Evolutionary conservation across 2,113 vertebrate genomes (phyloP), one percentile per base, ranked within the genome.

Genomic region (Condylura cristata): DNA sequence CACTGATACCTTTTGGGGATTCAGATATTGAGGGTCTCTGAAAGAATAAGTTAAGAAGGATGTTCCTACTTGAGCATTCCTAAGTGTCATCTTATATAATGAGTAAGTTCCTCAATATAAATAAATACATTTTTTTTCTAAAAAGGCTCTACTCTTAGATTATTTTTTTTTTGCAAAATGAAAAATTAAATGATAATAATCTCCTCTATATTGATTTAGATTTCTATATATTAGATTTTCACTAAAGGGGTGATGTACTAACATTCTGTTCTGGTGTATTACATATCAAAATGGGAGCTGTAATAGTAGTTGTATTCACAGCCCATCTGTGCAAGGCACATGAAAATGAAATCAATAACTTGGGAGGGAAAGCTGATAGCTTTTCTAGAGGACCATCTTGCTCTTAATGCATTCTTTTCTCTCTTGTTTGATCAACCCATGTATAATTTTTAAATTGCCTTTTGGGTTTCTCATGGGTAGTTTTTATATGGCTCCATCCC

Each of bases 61-160:
- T n/a, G n/a, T 41, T 32, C 4, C 22, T 65, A 7, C 28, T 80
- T 58, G 18, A 66, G 60, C 14, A 53, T 61, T 32, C 85, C 34
- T 66, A 46, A 76, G 32, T 9, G 17, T 68, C 53, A 18, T 65
- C 37, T 89, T 76, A 34, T 60, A 26, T 7, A 79, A 18, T 89
- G 78, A 70, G 20, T 90, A 58, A 75, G 30, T 93, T 88, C n/a
- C 48, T 95, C 37, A 88, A 72, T 70, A 24, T 30, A 82, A 74
- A 14, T 82, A 8, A 78, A 74, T 80, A 56, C 1, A 30, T 6
- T 12, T 44, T 76, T 53, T 26, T 2, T 28, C 71, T 17, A 1
- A 74, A 91, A 84, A 68, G 3, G 37, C 1, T 1, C n/a, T 86
- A 79, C 20, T 68, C 6, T 37, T 37, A 58, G 72, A 39, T 13